phyloP scores from a whole-genome alignment of 1,140 invertebrate genomes.

The Eumeta japonica region DNA sequence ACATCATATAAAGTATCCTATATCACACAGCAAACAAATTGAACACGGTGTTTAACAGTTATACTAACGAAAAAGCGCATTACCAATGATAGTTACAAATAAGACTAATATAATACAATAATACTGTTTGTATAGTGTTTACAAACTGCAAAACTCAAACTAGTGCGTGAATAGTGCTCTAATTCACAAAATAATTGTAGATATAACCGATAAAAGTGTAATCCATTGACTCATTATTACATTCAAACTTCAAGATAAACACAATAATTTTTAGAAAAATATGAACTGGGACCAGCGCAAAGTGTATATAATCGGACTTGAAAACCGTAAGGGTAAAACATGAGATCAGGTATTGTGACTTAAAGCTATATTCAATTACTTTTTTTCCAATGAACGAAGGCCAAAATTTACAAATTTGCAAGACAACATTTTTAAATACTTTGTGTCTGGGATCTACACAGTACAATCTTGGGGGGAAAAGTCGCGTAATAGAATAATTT shows the following conservation, averaged over 20 bases:
- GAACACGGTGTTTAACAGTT: no score
- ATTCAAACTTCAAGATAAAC: slow-evolving; percentile 2
- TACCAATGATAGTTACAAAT: no score
- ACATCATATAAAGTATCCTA: no score
- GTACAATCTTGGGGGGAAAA: slow-evolving; percentile 6
- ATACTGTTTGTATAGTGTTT: no score
- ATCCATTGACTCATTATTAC: slow-evolving; percentile 3
- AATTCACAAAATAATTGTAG: no score
- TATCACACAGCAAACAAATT: no score
- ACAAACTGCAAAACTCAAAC: no score
- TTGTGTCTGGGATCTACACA: slow-evolving; percentile 6
- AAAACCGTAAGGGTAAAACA: slow-evolving; percentile 1
- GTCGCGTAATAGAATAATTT: background rate
- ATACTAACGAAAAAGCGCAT: no score
- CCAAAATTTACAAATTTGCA: slow-evolving; percentile 8
- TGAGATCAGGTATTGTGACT: no score
- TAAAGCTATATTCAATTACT: slow-evolving; percentile 1
- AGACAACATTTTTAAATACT: slow-evolving; percentile 8
- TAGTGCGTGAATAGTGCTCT: no score
- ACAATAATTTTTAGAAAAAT: slow-evolving; percentile 8
- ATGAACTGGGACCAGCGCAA: slow-evolving; percentile 9
- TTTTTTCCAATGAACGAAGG: slow-evolving; percentile 4
- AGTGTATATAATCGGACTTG: slow-evolving; percentile 5
- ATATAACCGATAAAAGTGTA: no score
- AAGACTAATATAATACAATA: no score